Base-by-base conservation (phyloP, 1,140 invertebrate species). In the Aphis craccivora region DNA sequence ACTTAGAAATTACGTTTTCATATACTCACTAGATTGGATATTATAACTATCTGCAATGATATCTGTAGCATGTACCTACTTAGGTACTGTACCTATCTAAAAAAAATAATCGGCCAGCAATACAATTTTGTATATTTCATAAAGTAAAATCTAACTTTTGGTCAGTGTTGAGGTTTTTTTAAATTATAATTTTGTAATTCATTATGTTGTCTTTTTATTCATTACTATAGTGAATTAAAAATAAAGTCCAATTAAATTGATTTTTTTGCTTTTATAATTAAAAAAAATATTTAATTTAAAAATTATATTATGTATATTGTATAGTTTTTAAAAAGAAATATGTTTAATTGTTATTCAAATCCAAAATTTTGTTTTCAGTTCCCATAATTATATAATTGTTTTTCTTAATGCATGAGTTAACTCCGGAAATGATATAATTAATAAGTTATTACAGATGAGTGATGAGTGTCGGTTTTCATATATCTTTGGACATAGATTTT, bases 341-440 rank as follows among this genome's bases (percentile, higher is more conserved):
- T 43, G 51, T 43, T 18, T 88, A 23, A n/a, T n/a, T 67, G 14
- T 67, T 67, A 60, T 92, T 92, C n/a, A 51, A 81, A 45, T 92
- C 83, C n/a, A 92, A 83, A 51, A 48, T 76, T 91, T 91, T 51
- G 23, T 91, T 45, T 91, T 67, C 22, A 23, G 60, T 92, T 92
- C 90, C n/a, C 90, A 92, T 83, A 45, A 40, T 83, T 81, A 37
- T 20, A 92, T 92, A 6, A 48, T 48, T 81, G 76, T 51, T 76
- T 91, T 92, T 83, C n/a, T 83, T 91, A n/a, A 40, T 8, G 67
- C 81, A 93, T 86, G 45, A 83, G 35, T 6, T 35, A 93, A 93
- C 81, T 86, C 91, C 91, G 91, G 91, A 93, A 93, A 30, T 84
- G 91, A 51, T 51, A 51, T 51, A 48, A 48, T 67, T 18, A 48